phyloP scores from a whole-genome alignment of 2,797 vertebrate genomes.

The Dromococcyx pavoninus region DNA sequence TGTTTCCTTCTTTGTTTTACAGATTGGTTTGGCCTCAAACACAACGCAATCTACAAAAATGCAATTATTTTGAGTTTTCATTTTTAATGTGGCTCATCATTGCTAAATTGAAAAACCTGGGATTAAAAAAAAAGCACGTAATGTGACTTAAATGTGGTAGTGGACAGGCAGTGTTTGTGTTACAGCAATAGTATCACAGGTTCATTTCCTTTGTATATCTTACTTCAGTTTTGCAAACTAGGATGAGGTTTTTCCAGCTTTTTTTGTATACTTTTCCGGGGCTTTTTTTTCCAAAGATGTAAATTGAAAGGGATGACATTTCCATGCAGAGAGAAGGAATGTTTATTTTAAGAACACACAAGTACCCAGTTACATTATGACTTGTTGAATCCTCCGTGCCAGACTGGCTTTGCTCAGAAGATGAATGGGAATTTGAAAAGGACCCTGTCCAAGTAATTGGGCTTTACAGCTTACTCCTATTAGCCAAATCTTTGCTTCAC shows the following conservation, averaged over 20 bases:
- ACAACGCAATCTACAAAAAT: background rate
- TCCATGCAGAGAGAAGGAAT: slow-evolving; percentile 55
- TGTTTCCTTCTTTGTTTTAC: background rate
- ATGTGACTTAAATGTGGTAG: slow-evolving; percentile 55
- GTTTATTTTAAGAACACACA: slow-evolving; percentile 73
- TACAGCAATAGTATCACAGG: slow-evolving; percentile 60
- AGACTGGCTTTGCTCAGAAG: slow-evolving; percentile 51
- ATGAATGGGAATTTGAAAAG: slow-evolving; percentile 56
- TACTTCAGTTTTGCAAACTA: slow-evolving; percentile 37
- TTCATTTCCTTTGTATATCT: slow-evolving; percentile 75
- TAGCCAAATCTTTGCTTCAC: background rate
- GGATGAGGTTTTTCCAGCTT: slow-evolving; percentile 41
- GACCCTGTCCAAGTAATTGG: background rate
- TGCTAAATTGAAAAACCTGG: background rate
- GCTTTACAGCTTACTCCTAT: background rate
- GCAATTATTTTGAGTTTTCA: background rate
- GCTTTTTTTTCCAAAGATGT: slow-evolving; percentile 68
- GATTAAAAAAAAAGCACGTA: slow-evolving; percentile 21
- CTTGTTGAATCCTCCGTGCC: slow-evolving; percentile 67
- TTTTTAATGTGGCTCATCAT: background rate
- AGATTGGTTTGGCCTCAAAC: slow-evolving; percentile 7
- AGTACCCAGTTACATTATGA: slow-evolving; percentile 14
- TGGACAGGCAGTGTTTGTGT: slow-evolving; percentile 44
- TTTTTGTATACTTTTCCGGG: slow-evolving; percentile 63
- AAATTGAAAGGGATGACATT: slow-evolving; percentile 58